Base-by-base conservation (phyloP, 2,113 vertebrate species). In the Opisthocomus hoazin region DNA sequence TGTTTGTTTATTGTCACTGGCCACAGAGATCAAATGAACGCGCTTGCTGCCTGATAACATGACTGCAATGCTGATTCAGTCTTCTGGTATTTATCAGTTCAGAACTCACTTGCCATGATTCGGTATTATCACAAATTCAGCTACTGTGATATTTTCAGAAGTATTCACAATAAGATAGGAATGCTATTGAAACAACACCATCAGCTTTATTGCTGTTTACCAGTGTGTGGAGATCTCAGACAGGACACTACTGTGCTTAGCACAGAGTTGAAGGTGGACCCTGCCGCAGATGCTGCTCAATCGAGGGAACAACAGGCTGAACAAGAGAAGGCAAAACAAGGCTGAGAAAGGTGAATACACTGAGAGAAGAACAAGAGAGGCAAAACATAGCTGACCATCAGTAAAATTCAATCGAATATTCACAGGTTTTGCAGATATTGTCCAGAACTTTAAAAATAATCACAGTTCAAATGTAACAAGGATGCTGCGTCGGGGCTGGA, bases 401-500 rank as follows among this genome's bases (percentile, higher is more conserved):
- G 15, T 23, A 11, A 64, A 60, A 84, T 13, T 37, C n/a, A 41
- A 0, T 5, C 0, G 2, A 41, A 74, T 8, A 22, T 5, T 79
- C 66, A 30, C 48, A 76, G 1, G 2, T 57, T 30, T 19, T 41
- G 21, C 17, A 74, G 73, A 57, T 53, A 24, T 77, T 66, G 2
- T 34, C 36, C 41, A 22, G 60, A 12, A 7, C 9, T 78, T 61
- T 20, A n/a, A 1, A 5, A 73, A 39, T 10, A 37, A 46, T 11
- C 15, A 14, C 24, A n/a, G 20, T 41, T 64, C 32, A 21, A 9
- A 69, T 2, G 24, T 2, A 6, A 27, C 12, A 30, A 21, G 18
- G 88, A 4, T 36, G 57, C 50, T 51, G 39, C 23, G 48, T 29
- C 34, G n/a, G 46, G 32, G 46, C 20, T 69, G 30, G 21, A 43